phyloP scores from a whole-genome alignment of 1,140 invertebrate genomes.

The Oryzaephilus surinamensis region DNA sequence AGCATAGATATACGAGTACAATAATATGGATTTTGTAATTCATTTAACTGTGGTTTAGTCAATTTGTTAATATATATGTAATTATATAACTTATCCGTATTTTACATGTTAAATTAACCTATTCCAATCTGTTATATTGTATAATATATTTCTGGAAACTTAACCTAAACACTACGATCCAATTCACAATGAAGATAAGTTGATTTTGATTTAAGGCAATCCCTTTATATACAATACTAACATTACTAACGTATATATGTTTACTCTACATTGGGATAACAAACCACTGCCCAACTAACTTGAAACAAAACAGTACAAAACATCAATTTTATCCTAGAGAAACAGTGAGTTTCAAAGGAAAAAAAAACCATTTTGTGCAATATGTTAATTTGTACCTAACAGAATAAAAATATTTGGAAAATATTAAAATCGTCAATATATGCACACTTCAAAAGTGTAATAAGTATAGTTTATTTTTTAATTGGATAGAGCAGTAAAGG shows the following conservation, averaged over 20 bases:
- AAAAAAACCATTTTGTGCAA: neutral
- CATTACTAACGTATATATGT: neutral
- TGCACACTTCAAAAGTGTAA: slow-evolving; percentile 15
- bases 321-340: neutral
- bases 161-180: slow-evolving; percentile 12
- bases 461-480: slow-evolving; percentile 28
- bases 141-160: too few species aligned
- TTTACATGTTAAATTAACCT: too few species aligned
- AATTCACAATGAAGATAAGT: slow-evolving; percentile 10
- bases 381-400: slow-evolving; percentile 1
- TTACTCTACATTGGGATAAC: neutral
- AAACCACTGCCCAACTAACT: neutral
- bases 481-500: slow-evolving; percentile 21
- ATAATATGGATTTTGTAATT: too few species aligned
- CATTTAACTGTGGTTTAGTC: too few species aligned
- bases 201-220: slow-evolving; percentile 11
- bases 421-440: slow-evolving; percentile 10
- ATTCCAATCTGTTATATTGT: too few species aligned
- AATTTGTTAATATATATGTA: too few species aligned
- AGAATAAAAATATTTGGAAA: neutral
- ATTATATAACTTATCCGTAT: too few species aligned
- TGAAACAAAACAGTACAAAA: too few species aligned
- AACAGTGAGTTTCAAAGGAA: neutral
- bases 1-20: too few species aligned
- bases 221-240: slow-evolving; percentile 3